Conservation (phyloP, 2,113 vertebrate genomes). For the Grus americana region DNA sequence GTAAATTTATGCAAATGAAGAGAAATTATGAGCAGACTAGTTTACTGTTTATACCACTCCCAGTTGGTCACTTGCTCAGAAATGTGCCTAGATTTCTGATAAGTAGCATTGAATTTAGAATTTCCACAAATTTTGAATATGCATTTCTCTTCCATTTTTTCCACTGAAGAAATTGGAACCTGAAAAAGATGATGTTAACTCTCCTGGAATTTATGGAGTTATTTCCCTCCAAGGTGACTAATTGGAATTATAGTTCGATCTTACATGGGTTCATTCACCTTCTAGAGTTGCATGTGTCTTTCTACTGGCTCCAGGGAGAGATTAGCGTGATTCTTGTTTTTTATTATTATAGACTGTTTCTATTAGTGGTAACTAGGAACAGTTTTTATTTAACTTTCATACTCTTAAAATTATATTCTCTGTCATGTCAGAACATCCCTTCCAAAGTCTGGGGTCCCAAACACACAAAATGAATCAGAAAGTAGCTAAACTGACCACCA, state of each 20-base stretch:
- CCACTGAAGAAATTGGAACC: neutral
- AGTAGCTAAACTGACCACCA: neutral
- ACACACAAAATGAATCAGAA: neutral
- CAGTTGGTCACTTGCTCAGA: neutral
- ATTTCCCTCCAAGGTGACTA: neutral
- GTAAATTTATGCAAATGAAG: neutral
- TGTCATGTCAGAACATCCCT: neutral
- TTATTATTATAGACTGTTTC: neutral
- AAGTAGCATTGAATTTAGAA: neutral
- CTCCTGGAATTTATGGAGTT: neutral
- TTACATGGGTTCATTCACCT: neutral
- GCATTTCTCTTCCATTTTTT: neutral
- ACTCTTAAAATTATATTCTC: neutral
- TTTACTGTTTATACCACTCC: neutral
- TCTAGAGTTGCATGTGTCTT: neutral
- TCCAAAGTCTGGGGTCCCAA: neutral
- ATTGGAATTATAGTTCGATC: neutral
- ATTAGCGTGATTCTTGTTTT: neutral
- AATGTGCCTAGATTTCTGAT: neutral
- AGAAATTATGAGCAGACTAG: neutral
- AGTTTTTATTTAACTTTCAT: neutral
- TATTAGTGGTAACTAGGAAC: neutral
- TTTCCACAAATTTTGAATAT: neutral
- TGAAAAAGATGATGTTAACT: neutral
- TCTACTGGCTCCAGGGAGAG: neutral